Percentiles rank a stretch among this genome's conserved stretches.
These are phyloP conservation scores for Acanthosoma haemorrhoidale DNA, from an alignment of 2,888 invertebrate species.

Conservation along the genomic window DNA sequence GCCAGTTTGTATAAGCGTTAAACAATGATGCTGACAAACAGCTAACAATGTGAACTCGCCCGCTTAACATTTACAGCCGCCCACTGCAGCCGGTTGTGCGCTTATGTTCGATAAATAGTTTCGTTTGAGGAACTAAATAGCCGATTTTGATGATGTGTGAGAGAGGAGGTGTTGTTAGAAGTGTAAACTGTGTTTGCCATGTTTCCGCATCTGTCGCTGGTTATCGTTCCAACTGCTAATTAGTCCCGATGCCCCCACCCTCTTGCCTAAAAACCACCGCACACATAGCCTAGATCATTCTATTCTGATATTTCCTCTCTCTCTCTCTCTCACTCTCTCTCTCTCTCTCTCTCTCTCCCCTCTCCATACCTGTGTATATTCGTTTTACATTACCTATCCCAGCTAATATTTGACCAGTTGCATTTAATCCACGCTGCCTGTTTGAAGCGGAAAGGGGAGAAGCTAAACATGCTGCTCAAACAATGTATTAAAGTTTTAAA, in stretches of 20 bases:
- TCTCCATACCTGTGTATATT: background rate
- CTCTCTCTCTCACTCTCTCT: background rate
- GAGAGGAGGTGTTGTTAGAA: background rate
- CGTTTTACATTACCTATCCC: constrained; percentile 10
- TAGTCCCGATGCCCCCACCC: background rate
- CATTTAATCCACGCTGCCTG: constrained; percentile 5
- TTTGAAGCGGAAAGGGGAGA: constrained; percentile 5
- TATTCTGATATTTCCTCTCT: background rate
- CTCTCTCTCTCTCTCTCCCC: background rate
- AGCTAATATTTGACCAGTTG: constrained; percentile 4
- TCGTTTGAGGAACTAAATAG: constrained; percentile 22
- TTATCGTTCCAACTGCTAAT: constrained; percentile 17
- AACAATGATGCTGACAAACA: constrained; percentile 26
- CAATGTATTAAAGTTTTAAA: constrained; percentile 10
- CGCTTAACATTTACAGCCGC: too few species aligned
- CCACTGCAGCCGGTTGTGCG: too few species aligned
- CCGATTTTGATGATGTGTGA: background rate
- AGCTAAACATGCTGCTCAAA: constrained; percentile 8
- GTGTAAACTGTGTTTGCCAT: constrained; percentile 11
- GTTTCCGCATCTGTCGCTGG: constrained; percentile 9
- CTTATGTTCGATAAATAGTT: constrained; percentile 19
- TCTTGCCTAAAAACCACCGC: background rate
- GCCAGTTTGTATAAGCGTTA: constrained; percentile 19
- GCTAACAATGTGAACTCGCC: constrained; percentile 10
- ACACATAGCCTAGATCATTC: background rate